These are phyloP conservation scores for Ceyx melanurus DNA, from an alignment of 2,113 vertebrate species.

Conservation along the genomic window DNA sequence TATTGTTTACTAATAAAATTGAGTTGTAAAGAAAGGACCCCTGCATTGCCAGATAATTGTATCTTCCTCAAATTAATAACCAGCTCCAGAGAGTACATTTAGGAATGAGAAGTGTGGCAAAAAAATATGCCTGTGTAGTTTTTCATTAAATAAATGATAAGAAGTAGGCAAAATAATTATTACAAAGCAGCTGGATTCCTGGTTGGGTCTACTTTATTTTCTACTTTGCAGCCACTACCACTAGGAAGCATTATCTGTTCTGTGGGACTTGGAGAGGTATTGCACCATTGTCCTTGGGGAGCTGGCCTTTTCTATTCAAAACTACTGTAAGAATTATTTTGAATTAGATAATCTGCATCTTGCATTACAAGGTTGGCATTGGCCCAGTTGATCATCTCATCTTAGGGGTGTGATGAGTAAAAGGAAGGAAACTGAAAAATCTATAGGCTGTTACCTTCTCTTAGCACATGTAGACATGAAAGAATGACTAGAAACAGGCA, in stretches of 20 bases:
- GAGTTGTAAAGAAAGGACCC: conserved; percentile 3
- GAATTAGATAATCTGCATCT: background rate
- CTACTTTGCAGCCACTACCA: background rate
- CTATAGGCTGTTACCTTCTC: background rate
- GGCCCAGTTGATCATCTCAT: background rate
- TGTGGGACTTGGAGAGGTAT: background rate
- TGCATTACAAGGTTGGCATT: background rate
- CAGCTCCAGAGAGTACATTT: conserved; percentile 27
- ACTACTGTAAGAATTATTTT: background rate
- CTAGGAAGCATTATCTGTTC: background rate
- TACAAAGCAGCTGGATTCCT: background rate
- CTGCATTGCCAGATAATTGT: background rate
- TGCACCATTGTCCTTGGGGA: background rate
- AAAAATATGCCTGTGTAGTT: background rate
- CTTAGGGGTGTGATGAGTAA: background rate
- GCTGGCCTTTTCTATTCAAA: background rate
- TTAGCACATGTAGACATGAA: background rate
- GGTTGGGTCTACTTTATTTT: background rate
- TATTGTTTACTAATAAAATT: conserved; percentile 30
- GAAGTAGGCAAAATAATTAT: conserved; percentile 5
- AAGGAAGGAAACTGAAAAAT: background rate
- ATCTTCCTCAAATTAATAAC: conserved; percentile 45
- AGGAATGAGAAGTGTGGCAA: conserved; percentile 4
- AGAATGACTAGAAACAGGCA: background rate
- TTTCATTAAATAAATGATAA: conserved; percentile 45